These are phyloP conservation scores for Microctenopoma stevenorrisi DNA, from an alignment of 2,797 vertebrate species.

Conservation along the genomic window DNA sequence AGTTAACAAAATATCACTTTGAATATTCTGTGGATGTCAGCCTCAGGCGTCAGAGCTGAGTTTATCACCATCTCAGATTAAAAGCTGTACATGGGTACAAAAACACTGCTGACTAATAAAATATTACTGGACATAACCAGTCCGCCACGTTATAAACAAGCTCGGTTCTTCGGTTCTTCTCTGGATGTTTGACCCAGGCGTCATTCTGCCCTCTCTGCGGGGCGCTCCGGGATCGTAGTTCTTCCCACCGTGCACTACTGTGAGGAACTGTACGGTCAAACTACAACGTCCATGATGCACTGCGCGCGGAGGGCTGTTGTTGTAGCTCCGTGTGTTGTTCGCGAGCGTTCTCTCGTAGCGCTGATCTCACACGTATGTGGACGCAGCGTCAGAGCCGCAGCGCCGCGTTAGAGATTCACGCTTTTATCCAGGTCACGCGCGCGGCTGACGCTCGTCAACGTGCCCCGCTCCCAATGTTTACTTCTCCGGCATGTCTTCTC, in stretches of 20 bases:
- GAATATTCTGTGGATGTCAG: too few relatives aligned
- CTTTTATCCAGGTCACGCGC: slow-evolving; percentile 43
- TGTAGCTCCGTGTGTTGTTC: slow-evolving; percentile 18
- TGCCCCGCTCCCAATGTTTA: slow-evolving; percentile 72
- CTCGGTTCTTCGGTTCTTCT: too few relatives aligned
- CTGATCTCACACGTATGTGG: slow-evolving; percentile 29
- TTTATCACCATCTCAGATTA: too few relatives aligned
- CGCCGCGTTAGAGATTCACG: rapidly evolving
- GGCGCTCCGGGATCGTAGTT: slow-evolving; percentile 41
- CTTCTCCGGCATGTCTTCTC: slow-evolving; percentile 70
- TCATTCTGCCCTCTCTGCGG: too few relatives aligned
- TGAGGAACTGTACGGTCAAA: background rate
- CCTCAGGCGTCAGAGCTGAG: too few relatives aligned
- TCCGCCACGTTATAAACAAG: too few relatives aligned
- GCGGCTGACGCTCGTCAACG: slow-evolving; percentile 34
- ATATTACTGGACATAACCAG: too few relatives aligned
- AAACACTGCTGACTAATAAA: too few relatives aligned
- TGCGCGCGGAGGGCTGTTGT: slow-evolving; percentile 22
- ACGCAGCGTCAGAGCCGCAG: rapidly evolving
- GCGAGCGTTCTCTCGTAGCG: slow-evolving; percentile 5
- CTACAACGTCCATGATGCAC: slow-evolving; percentile 51
- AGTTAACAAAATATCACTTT: too few relatives aligned
- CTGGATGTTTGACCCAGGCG: background rate
- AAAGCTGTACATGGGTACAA: too few relatives aligned
- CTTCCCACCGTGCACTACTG: rapidly evolving